A percentile compares a stretch with the other conserved stretches of the same genome.
Evolutionary conservation across 2,113 vertebrate genomes (phyloP).

Genomic region (Rutilus rutilus): DNA sequence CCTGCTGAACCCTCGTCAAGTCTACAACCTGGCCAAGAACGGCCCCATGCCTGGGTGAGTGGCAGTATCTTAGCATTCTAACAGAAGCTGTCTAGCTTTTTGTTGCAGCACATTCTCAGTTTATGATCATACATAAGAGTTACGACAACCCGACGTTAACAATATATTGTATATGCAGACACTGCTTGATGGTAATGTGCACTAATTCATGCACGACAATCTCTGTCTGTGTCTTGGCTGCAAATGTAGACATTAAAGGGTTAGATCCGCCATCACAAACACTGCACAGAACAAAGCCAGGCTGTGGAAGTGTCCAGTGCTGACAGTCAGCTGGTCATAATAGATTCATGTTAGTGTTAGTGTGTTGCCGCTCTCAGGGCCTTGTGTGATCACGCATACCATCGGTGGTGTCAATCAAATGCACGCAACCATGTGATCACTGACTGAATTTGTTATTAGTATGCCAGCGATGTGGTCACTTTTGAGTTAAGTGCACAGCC

Average conservation of each 20-base stretch:
- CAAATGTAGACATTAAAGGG: constrained; percentile 60
- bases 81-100: constrained; percentile 50
- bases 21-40: constrained; percentile 91
- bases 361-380: constrained; percentile 27
- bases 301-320: constrained; percentile 33
- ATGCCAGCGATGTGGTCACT: constrained; percentile 61
- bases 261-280: constrained; percentile 63
- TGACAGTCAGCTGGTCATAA: constrained; percentile 40
- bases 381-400: constrained; percentile 74
- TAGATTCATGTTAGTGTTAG: constrained; percentile 52
- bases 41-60: constrained; percentile 83
- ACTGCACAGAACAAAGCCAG: constrained; percentile 56
- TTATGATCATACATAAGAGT: constrained; percentile 3
- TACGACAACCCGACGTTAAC: constrained; percentile 55
- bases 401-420: constrained; percentile 58
- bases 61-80: not conserved
- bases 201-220: constrained; percentile 67
- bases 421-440: constrained; percentile 56
- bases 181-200: constrained; percentile 63
- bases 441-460: constrained; percentile 68
- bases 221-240: constrained; percentile 51
- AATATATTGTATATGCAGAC: constrained; percentile 47
- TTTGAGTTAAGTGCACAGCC: constrained; percentile 46
- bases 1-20: constrained; percentile 92
- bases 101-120: not conserved